A percentile compares a stretch with the other conserved stretches of the same genome.
Evolutionary conservation across 2,113 vertebrate species (phyloP).

Genomic region (Pygoscelis antarcticus): DNA sequence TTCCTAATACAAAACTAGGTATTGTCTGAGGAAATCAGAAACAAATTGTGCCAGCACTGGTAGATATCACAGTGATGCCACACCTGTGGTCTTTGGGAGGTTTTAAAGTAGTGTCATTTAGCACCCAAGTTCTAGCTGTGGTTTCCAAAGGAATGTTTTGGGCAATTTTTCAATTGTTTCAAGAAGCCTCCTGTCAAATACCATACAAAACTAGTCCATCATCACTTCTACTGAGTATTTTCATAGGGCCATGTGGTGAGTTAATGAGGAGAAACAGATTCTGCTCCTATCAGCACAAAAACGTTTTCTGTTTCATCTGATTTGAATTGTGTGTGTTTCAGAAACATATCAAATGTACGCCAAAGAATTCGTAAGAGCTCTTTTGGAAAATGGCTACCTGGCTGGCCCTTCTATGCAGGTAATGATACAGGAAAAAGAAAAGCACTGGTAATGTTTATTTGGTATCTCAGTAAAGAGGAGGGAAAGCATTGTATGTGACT

Average conservation of each 20-base stretch:
- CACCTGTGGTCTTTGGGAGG: not conserved
- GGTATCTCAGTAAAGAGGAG: not conserved
- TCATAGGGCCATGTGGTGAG: not conserved
- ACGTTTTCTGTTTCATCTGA: not conserved
- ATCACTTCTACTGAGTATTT: not conserved
- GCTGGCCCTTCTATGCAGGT: not conserved
- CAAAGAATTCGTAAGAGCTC: not conserved
- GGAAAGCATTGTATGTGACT: not conserved
- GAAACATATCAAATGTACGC: not conserved
- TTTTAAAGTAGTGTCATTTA: not conserved
- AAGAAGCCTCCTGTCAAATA: not conserved
- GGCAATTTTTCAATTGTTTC: slow-evolving; percentile 18
- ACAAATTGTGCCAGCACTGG: not conserved
- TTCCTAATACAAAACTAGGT: not conserved
- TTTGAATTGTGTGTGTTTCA: not conserved
- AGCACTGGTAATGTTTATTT: not conserved
- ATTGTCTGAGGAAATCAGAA: not conserved
- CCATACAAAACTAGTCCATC: not conserved
- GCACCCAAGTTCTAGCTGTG: not conserved
- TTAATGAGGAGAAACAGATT: slow-evolving; percentile 14
- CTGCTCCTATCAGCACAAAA: not conserved
- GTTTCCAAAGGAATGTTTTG: not conserved
- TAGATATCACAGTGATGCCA: not conserved
- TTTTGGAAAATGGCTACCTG: not conserved
- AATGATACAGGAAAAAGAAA: not conserved